Evolutionary conservation across 2,797 vertebrate genomes (phyloP).

Genomic region (Myotis pilosus): DNA sequence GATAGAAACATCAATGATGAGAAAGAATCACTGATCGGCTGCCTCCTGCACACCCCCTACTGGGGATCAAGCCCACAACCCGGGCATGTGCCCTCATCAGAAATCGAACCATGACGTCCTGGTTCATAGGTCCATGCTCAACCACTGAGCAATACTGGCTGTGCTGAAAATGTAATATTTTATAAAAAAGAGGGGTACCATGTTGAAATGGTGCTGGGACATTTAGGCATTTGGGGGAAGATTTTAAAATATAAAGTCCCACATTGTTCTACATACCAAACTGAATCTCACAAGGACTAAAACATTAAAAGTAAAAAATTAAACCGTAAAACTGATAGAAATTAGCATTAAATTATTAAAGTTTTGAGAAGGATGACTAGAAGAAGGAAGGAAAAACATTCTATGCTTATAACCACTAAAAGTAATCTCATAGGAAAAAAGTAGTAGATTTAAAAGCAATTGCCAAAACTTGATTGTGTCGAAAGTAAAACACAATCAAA

Average conservation of each 20-base stretch:
- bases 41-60: not conserved
- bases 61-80: not conserved
- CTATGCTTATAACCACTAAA: conserved; percentile 3
- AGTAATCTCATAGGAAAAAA: not conserved
- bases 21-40: not conserved
- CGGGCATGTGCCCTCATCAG: not conserved
- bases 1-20: not conserved
- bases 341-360: not conserved
- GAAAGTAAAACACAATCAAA: not conserved
- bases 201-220: not conserved
- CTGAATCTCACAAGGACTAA: not conserved
- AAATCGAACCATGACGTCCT: not conserved
- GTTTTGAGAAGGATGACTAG: not conserved
- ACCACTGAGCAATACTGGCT: not conserved
- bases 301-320: not conserved
- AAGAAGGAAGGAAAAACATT: not conserved
- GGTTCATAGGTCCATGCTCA: not conserved
- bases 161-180: not conserved
- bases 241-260: not conserved
- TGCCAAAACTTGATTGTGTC: not conserved
- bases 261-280: not conserved
- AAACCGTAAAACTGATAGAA: not conserved
- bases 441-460: conserved; percentile 14
- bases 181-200: not conserved
- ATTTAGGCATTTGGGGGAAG: not conserved